A percentile compares a stretch with the other conserved stretches of the same genome.
phyloP scores from a whole-genome alignment of 2,113 vertebrate genomes.

The Desmodus rotundus region DNA sequence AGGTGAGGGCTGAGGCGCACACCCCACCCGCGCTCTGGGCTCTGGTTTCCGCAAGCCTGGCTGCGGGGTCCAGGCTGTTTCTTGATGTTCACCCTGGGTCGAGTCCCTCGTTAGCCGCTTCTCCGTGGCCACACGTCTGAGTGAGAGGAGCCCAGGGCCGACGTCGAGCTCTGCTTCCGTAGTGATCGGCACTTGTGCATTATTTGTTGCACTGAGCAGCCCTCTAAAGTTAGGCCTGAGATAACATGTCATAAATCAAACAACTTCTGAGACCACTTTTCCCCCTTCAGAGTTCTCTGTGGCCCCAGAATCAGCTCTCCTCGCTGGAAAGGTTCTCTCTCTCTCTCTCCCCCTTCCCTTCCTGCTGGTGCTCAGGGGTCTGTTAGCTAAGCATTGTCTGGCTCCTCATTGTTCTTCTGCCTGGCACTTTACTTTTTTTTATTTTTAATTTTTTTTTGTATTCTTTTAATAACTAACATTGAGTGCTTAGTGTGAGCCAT shows the following conservation, averaged over 20 bases:
- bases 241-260: not conserved
- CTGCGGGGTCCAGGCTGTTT: not conserved
- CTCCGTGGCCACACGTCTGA: not conserved
- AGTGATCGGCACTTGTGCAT: not conserved
- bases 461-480: not conserved
- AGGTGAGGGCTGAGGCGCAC: slow-evolving; percentile 78
- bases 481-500: not conserved
- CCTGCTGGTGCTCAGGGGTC: not conserved
- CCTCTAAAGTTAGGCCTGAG: not conserved
- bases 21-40: not conserved
- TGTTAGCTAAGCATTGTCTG: not conserved
- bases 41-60: not conserved
- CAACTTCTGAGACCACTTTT: not conserved
- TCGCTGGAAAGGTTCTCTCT: not conserved
- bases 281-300: not conserved
- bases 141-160: not conserved
- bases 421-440: not conserved
- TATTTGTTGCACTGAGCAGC: not conserved
- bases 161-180: not conserved
- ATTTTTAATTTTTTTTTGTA: not conserved
- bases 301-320: not conserved
- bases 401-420: not conserved
- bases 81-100: not conserved
- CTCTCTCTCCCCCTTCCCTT: not conserved
- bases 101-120: not conserved